Base-by-base conservation (phyloP, 92 coral and sea anemone genomes). In the Palythoa heliodiscus region DNA sequence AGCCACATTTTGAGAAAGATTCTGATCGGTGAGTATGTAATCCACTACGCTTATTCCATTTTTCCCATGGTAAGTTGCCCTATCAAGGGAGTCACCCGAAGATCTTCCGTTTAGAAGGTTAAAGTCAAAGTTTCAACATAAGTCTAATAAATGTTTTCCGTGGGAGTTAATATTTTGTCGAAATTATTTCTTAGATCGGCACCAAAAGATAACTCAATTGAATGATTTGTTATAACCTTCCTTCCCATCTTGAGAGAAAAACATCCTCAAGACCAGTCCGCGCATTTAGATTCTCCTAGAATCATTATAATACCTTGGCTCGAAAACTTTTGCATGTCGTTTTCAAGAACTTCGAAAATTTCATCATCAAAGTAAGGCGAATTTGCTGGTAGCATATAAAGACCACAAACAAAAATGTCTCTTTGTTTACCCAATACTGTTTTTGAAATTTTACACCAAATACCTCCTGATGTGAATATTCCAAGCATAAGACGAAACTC, bases 71-170 rank as follows among this genome's bases (percentile, higher is more conserved):
- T 75, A 85, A 22, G 88, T 89, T 67, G 81, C 38, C 43, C 86
- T 84, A 35, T 86, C 91, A 53, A 83, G 86, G 68, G 90, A 66
- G 72, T 88, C 92, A 16, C 92, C 90, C 48, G 23, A 87, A 52
- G 64, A 80, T 89, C 92, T 82, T 53, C 92, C 92, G 55, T 89
- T 89, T 43, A 89, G 68, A 38, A 89, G 82, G 43, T 89, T 82
- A 35, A 90, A 84, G 84, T 90, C 91, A 50, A 82, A 76, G 64
- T 37, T 37, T 87, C 78, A 78, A 75, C 87, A 86, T 79, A 89
- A 77, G 60, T 89, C 89, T 53, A 87, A 64, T 48, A 90, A 70
- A 39, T 85, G 86, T 87, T 87, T 87, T 17, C 90, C 92, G 69
- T 90, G 90, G 60, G 52, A 57, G 57, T 90, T 87, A 61, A 90